Conservation (phyloP, 1,140 invertebrate genomes). For the Dendrolimus punctatus region DNA sequence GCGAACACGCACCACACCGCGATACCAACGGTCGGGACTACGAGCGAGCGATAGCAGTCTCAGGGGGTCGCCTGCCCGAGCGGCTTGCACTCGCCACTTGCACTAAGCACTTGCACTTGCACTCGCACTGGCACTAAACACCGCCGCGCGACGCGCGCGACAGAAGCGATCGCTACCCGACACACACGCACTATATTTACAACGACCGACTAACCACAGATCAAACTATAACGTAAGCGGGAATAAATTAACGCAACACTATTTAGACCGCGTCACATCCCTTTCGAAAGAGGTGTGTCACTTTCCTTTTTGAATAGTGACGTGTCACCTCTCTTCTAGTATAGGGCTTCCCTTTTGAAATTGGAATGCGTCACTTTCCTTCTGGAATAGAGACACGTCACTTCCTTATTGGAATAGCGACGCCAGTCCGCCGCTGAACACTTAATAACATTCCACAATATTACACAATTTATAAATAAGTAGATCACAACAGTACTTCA, state of each 20-base stretch:
- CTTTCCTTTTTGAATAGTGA: too few relatives aligned
- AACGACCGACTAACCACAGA: conserved; percentile 25
- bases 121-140: conserved; percentile 9
- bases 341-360: too few relatives aligned
- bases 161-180: conserved; percentile 2
- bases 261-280: conserved; percentile 61
- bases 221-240: conserved; percentile 32
- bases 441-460: too few relatives aligned
- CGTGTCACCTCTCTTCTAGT: conserved; percentile 2
- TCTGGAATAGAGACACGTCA: too few relatives aligned
- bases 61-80: conserved; percentile 27
- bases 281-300: too few relatives aligned
- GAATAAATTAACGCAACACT: conserved; percentile 57
- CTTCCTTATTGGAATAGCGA: too few relatives aligned
- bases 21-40: conserved; percentile 7
- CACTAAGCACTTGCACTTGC: conserved; percentile 2
- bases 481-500: too few relatives aligned
- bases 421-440: too few relatives aligned
- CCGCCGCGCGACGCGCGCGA: conserved; percentile 8
- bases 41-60: conserved; percentile 19
- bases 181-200: conserved; percentile 22
- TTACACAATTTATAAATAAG: too few relatives aligned
- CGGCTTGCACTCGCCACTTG: conserved; percentile 12
- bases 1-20: conserved; percentile 13
- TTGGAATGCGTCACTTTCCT: too few relatives aligned